Conservation (phyloP, 2,797 vertebrate species). For the Ambastaia sidthimunki region DNA sequence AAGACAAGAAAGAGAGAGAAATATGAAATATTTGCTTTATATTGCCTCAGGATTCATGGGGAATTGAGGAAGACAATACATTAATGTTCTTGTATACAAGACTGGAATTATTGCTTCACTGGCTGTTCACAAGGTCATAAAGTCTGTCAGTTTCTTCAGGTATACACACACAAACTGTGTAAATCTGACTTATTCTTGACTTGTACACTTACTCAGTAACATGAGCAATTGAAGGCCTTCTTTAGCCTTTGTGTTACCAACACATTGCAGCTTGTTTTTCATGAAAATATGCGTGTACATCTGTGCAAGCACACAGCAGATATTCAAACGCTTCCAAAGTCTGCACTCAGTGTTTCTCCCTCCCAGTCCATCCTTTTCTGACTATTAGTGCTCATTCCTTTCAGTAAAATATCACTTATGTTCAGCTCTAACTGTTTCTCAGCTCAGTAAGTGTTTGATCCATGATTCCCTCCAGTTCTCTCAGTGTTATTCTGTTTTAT, state of each 20-base stretch:
- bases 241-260: not conserved
- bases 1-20: not conserved
- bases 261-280: not conserved
- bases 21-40: conserved; percentile 37
- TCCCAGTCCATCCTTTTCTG: conserved; percentile 26
- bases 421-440: conserved; percentile 37
- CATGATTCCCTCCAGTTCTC: conserved; percentile 14
- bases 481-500: conserved; percentile 21
- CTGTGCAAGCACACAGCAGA: not conserved
- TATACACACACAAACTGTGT: not conserved
- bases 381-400: conserved; percentile 16
- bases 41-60: conserved; percentile 33
- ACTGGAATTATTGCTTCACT: conserved; percentile 11
- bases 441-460: conserved; percentile 47
- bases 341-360: not conserved
- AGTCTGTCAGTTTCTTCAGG: conserved; percentile 3
- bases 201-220: not conserved
- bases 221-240: not conserved
- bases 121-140: conserved; percentile 31
- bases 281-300: not conserved
- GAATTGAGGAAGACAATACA: conserved; percentile 30
- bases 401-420: conserved; percentile 40
- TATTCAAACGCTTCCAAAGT: not conserved
- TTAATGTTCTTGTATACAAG: conserved; percentile 25
- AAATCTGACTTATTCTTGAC: conserved; percentile 12